phyloP scores from a whole-genome alignment of 2,113 vertebrate species.

The Aegithalos caudatus region DNA sequence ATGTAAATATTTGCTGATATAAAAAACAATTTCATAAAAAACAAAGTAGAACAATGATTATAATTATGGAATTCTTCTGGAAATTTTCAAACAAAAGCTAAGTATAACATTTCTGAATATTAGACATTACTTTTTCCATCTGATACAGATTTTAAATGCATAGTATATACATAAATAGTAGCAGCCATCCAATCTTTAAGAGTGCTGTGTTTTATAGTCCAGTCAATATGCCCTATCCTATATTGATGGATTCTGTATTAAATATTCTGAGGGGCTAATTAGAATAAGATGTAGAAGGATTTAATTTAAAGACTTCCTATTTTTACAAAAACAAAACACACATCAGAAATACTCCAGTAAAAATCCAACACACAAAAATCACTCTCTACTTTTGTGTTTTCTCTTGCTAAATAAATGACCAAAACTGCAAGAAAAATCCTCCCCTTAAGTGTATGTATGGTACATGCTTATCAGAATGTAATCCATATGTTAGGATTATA shows the following conservation, averaged over 20 bases:
- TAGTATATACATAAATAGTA: slow-evolving; percentile 9
- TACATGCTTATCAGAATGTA: background rate
- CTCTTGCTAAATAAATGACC: background rate
- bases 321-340: background rate
- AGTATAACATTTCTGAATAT: background rate
- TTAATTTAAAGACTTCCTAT: background rate
- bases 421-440: background rate
- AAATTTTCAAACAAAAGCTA: background rate
- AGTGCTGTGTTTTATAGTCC: background rate
- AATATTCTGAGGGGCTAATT: background rate
- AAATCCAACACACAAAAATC: background rate
- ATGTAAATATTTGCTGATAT: background rate
- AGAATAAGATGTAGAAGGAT: background rate
- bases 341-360: background rate
- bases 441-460: background rate
- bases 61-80: background rate
- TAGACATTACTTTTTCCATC: slow-evolving; percentile 57
- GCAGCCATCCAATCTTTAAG: background rate
- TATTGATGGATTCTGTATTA: background rate
- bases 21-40: background rate
- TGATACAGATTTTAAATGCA: slow-evolving; percentile 54
- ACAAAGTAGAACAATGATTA: background rate
- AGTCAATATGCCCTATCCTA: background rate
- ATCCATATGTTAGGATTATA: background rate
- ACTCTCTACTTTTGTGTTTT: background rate